Conservation (phyloP, 1,140 invertebrate genomes). For the Drosophila quadrilineata region DNA sequence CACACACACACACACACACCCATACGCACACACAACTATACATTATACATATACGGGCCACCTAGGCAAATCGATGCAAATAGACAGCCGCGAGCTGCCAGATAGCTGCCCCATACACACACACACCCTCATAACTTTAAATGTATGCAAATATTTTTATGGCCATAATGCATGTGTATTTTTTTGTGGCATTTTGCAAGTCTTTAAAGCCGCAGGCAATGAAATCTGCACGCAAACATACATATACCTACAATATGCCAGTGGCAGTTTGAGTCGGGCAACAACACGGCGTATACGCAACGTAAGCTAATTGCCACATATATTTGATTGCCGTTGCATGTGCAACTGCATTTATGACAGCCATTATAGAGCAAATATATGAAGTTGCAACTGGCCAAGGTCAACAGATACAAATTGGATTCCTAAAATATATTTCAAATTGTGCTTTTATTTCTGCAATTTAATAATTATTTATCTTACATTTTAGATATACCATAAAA, state of each 20-base stretch:
- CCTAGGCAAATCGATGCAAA: constrained; percentile 23
- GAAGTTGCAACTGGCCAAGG: constrained; percentile 15
- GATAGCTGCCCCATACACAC: neutral
- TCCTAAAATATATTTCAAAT: too few relatives aligned
- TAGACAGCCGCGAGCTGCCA: constrained; percentile 33
- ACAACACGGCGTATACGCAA: constrained; percentile 55
- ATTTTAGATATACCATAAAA: too few relatives aligned
- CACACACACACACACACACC: neutral
- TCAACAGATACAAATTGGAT: too few relatives aligned
- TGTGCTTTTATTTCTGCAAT: too few relatives aligned
- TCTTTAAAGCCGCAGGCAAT: constrained; percentile 27
- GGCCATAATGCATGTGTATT: neutral
- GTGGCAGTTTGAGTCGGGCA: constrained; percentile 4
- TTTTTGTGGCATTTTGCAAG: constrained; percentile 6
- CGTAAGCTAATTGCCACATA: constrained; percentile 45
- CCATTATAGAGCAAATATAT: constrained; percentile 21
- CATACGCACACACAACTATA: neutral
- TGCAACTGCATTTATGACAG: constrained; percentile 28
- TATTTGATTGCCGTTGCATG: constrained; percentile 40
- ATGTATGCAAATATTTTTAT: neutral
- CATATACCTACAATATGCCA: too few relatives aligned
- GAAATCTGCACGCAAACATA: constrained; percentile 20
- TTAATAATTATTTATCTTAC: too few relatives aligned
- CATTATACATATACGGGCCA: neutral
- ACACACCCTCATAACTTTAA: constrained; percentile 4